These are phyloP conservation scores for Falco peregrinus DNA, from an alignment of 2,797 vertebrate species.

Conservation along the genomic window DNA sequence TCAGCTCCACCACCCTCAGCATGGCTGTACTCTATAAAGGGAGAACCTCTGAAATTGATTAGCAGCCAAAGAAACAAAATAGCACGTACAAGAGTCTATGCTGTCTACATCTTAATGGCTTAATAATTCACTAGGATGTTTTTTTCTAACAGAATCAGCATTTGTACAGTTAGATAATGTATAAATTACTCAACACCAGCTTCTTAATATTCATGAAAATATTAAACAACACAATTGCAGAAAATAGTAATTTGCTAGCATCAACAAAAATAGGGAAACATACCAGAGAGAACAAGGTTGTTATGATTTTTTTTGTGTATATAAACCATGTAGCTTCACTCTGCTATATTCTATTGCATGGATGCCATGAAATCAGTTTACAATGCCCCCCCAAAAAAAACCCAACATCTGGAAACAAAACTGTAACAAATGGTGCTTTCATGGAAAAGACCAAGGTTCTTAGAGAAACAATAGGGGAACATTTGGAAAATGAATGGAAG, in stretches of 20 bases:
- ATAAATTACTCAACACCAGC: background rate
- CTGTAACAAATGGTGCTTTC: background rate
- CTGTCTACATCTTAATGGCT: background rate
- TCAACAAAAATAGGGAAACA: background rate
- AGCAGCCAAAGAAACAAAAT: background rate
- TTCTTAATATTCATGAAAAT: background rate
- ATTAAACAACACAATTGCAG: background rate
- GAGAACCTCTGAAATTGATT: background rate
- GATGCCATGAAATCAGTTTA: background rate
- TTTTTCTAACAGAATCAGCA: background rate
- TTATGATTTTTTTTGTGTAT: background rate
- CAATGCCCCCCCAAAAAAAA: background rate
- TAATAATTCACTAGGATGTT: background rate
- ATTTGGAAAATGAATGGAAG: background rate
- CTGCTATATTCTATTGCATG: background rate
- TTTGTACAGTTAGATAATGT: background rate
- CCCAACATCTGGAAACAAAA: background rate
- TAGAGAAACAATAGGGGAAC: background rate
- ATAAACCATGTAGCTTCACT: background rate
- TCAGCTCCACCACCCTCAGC: background rate
- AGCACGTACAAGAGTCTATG: background rate
- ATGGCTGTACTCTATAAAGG: background rate
- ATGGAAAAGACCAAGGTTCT: background rate
- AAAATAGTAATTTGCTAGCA: background rate
- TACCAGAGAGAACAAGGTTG: background rate